Conservation (phyloP, 2,888 invertebrate genomes). For the Hydropsyche betteni region DNA sequence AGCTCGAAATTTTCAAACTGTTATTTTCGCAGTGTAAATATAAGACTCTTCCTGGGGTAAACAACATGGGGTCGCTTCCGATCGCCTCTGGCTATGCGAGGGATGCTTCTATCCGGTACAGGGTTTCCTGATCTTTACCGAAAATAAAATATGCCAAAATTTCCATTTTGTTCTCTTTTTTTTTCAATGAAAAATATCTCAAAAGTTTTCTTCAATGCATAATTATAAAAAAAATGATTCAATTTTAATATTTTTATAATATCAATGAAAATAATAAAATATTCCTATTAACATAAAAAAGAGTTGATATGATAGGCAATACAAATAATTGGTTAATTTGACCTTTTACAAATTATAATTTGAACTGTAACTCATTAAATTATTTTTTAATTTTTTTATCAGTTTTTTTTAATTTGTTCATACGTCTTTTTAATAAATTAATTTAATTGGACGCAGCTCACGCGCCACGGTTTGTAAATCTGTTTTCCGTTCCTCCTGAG, state of each 20-base stretch:
- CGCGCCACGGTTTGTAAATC: constrained; percentile 18
- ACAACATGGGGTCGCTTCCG: constrained; percentile 47
- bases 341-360: too few species aligned
- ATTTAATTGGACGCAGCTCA: background rate
- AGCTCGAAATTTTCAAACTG: constrained; percentile 44
- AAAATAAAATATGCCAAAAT: constrained; percentile 16
- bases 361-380: background rate
- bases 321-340: too few species aligned
- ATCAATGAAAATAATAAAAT: too few species aligned
- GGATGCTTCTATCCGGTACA: constrained; percentile 30
- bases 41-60: constrained; percentile 49
- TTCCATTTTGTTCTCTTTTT: too few species aligned
- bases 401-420: too few species aligned
- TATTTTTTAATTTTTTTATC: too few species aligned
- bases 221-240: too few species aligned
- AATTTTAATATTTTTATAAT: too few species aligned
- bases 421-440: background rate
- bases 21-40: constrained; percentile 51
- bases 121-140: constrained; percentile 30
- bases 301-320: too few species aligned
- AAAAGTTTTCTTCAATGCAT: too few species aligned
- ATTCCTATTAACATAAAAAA: too few species aligned
- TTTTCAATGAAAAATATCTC: too few species aligned
- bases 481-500: constrained; percentile 31
- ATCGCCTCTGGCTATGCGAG: constrained; percentile 39